phyloP scores from a whole-genome alignment of 2,888 invertebrate genomes.

The Archaeoteleia sp. region DNA sequence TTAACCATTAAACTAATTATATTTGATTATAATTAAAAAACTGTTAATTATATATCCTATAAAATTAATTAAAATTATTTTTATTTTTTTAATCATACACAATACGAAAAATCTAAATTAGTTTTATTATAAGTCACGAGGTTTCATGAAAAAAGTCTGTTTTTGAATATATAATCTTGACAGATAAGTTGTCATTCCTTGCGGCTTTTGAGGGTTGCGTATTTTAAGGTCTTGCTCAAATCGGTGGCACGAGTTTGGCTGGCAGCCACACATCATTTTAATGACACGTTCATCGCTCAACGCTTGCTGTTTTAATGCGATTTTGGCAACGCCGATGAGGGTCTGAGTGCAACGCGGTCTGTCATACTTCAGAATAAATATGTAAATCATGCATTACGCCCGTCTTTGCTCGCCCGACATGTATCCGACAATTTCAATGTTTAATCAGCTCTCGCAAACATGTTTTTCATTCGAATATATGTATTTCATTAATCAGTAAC shows the following conservation, averaged over 20 bases:
- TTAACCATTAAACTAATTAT: no score
- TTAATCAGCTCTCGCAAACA: no score
- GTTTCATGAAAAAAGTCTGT: no score
- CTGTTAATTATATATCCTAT: no score
- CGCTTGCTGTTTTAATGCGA: conserved; percentile 65
- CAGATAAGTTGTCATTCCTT: conserved; percentile 5
- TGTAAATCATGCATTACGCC: conserved; percentile 26
- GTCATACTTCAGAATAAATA: conserved; percentile 52
- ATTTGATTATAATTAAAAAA: no score
- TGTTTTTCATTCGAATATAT: no score
- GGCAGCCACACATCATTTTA: conserved; percentile 67
- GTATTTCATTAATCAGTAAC: no score
- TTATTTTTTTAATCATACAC: no score
- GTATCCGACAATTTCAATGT: conserved; percentile 19
- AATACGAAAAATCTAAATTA: no score
- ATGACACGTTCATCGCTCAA: conserved; percentile 64
- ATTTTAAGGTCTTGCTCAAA: conserved; percentile 61
- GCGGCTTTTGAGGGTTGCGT: conserved; percentile 18
- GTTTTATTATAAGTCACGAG: no score
- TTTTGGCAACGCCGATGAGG: conserved; percentile 63
- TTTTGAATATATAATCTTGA: no score
- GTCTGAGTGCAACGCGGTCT: conserved; percentile 38
- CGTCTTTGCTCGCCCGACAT: conserved; percentile 12
- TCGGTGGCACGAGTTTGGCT: conserved; percentile 59
- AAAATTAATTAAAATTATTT: no score